phyloP scores from a whole-genome alignment of 2,113 vertebrate genomes.

The Vicugna pacos region DNA sequence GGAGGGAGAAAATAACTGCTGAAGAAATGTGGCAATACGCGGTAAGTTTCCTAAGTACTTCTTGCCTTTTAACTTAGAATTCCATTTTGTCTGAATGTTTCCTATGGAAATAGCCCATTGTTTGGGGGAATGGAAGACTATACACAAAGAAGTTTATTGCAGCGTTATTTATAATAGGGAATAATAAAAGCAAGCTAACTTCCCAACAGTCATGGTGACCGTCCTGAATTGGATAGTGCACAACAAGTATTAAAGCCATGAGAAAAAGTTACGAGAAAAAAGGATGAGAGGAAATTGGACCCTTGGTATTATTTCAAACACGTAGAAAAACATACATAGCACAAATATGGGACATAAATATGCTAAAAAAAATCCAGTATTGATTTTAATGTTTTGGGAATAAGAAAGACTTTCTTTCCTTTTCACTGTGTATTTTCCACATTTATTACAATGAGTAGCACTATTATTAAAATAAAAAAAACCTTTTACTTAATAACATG shows the following conservation, averaged over 20 bases:
- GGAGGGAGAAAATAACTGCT: not conserved
- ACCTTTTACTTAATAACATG: not conserved
- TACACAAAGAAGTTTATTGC: not conserved
- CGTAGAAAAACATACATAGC: not conserved
- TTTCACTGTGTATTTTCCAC: not conserved
- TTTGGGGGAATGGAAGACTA: not conserved
- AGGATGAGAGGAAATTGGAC: not conserved
- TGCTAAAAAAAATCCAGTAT: not conserved
- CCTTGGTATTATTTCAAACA: not conserved
- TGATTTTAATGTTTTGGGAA: not conserved
- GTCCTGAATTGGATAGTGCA: not conserved
- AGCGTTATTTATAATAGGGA: not conserved
- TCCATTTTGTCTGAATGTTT: not conserved
- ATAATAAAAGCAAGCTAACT: not conserved
- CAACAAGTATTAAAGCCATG: not conserved
- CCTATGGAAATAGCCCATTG: not conserved
- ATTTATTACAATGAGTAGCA: not conserved
- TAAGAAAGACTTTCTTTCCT: not conserved
- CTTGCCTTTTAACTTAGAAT: not conserved
- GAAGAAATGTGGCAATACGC: not conserved
- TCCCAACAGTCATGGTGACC: not conserved
- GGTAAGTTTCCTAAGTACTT: not conserved
- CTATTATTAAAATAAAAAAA: not conserved
- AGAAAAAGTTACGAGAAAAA: not conserved
- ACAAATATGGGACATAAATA: not conserved